A percentile compares a stretch with the other conserved stretches of the same genome.
phyloP scores from a whole-genome alignment of 2,888 invertebrate species.

The Arrhopalites spinosus region DNA sequence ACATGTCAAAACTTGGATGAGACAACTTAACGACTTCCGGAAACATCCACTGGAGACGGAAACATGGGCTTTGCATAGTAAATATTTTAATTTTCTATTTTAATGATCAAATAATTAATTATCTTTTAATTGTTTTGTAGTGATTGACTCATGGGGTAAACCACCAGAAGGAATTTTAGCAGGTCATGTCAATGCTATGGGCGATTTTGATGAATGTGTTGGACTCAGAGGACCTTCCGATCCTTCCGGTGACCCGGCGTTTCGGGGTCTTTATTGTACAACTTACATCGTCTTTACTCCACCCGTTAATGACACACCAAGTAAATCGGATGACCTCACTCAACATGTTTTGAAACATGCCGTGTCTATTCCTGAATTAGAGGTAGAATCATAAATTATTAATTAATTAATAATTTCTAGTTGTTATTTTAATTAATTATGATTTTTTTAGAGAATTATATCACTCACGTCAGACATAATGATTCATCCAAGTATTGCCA shows the following conservation, averaged over 20 bases:
- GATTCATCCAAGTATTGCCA: constrained; percentile 30
- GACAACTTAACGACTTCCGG: constrained; percentile 1
- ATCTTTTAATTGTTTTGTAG: constrained; percentile 31
- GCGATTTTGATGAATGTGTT: constrained; percentile 53
- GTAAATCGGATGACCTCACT: background rate
- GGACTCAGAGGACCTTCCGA: constrained; percentile 20
- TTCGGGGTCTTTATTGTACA: constrained; percentile 46
- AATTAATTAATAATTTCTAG: too few species aligned
- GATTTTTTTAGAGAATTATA: constrained; percentile 17
- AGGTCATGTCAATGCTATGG: constrained; percentile 46
- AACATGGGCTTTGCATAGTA: constrained; percentile 38
- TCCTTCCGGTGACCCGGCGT: background rate
- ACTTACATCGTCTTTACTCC: constrained; percentile 28
- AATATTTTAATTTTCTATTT: background rate
- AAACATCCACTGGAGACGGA: constrained; percentile 11
- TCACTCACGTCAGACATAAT: constrained; percentile 20
- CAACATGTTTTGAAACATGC: constrained; percentile 16
- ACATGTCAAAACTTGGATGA: constrained; percentile 20
- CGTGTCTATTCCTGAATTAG: constrained; percentile 29
- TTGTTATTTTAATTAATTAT: too few species aligned
- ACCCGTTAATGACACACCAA: background rate
- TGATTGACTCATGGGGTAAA: constrained; percentile 53
- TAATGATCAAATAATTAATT: background rate
- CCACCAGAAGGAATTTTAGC: constrained; percentile 51
- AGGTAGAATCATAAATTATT: constrained; percentile 2